A percentile compares a stretch with the other conserved stretches of the same genome.
Evolutionary conservation across 2,797 vertebrate genomes (phyloP).

Genomic region (Mus caroli): DNA sequence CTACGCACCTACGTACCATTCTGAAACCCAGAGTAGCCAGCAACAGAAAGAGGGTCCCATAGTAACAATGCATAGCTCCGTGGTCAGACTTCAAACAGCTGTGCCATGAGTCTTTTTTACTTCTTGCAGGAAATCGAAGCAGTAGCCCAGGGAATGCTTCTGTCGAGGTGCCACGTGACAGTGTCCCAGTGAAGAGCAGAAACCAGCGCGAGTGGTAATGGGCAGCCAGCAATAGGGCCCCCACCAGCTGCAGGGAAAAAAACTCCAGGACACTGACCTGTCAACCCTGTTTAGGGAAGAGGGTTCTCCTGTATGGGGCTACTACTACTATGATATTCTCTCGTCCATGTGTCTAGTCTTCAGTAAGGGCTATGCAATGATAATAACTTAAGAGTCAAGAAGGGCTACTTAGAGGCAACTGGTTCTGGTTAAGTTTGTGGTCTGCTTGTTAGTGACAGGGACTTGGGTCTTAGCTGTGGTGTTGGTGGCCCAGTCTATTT

Average conservation of each 20-base stretch:
- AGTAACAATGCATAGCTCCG: constrained; percentile 24
- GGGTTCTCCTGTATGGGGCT: too few species aligned
- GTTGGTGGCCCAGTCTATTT: background rate
- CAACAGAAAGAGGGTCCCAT: constrained; percentile 74
- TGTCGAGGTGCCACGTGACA: constrained; percentile 68
- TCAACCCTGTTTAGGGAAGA: fast-evolving
- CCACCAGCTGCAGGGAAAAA: constrained; percentile 85
- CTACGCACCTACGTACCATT: constrained; percentile 85
- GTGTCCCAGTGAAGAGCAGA: constrained; percentile 73
- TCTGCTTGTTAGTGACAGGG: background rate
- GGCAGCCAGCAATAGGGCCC: constrained; percentile 84
- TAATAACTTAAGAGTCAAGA: background rate
- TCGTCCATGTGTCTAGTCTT: background rate
- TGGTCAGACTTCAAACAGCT: background rate
- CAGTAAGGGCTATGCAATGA: background rate
- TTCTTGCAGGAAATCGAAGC: constrained; percentile 56
- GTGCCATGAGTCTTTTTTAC: constrained; percentile 4
- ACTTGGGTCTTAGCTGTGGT: background rate
- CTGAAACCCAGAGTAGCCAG: constrained; percentile 80
- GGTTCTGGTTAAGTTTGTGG: background rate
- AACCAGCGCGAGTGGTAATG: constrained; percentile 82
- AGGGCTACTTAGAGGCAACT: background rate
- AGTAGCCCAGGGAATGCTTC: constrained; percentile 78
- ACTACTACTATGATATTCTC: background rate
- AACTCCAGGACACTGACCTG: fast-evolving